Conservation (phyloP, 1,140 invertebrate genomes). For the Andricus grossulariae region DNA sequence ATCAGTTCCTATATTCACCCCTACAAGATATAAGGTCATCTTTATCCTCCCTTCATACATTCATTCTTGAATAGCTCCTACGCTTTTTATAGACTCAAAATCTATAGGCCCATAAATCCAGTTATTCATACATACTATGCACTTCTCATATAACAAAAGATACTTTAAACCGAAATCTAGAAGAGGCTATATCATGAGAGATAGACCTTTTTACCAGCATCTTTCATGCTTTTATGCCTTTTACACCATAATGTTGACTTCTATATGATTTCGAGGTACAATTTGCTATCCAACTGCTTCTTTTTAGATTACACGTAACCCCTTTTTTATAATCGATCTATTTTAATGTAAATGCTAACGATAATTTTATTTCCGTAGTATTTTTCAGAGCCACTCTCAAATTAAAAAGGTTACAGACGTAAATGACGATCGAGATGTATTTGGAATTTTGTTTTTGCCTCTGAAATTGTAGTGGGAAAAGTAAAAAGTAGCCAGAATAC, state of each 20-base stretch:
- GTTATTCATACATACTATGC: slow-evolving; percentile 12
- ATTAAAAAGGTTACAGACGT: no score
- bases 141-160: neutral
- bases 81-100: slow-evolving; percentile 40
- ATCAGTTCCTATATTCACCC: slow-evolving; percentile 22
- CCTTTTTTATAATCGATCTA: no score
- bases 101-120: slow-evolving; percentile 56
- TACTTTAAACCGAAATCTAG: neutral
- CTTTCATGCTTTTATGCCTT: slow-evolving; percentile 18
- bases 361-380: no score
- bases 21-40: neutral
- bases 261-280: neutral
- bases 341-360: no score
- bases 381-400: no score
- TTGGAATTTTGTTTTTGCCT: no score
- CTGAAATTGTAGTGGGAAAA: no score
- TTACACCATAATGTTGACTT: neutral
- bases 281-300: neutral
- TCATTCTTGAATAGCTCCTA: slow-evolving; percentile 16
- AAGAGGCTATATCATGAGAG: slow-evolving; percentile 60
- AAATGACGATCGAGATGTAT: no score
- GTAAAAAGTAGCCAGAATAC: no score
- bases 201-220: slow-evolving; percentile 31
- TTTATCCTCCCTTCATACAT: slow-evolving; percentile 17
- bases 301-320: neutral